Base-by-base conservation (phyloP, 2,797 vertebrate genomes). In the Mallotus villosus region DNA sequence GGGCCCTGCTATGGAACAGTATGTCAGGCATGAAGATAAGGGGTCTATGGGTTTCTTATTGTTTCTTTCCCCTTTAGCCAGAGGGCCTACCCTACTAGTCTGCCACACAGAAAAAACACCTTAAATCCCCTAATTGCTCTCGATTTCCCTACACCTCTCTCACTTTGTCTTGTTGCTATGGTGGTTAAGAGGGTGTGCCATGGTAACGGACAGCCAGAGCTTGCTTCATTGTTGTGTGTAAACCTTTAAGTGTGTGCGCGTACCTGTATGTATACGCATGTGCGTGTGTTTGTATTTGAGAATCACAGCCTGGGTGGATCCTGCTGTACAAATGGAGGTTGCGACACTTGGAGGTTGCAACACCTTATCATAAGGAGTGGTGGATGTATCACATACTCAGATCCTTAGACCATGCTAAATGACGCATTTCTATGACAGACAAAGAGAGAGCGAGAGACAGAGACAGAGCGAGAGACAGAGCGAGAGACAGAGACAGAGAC, bases 161-260 rank as follows among this genome's bases (percentile, higher is more conserved):
- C 25, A 37, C 46, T 67, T 61, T 57, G 60, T 61, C 62, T 34
- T 64, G 82, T 80, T 75, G 76, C 71, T 76, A 81, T 61, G 21
- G 63, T 53, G 57, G 29, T 8, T 14, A 8, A 58, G 27, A 85
- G 82, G 90, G 87, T 75, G 88, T 86, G 85, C 68, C 78, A 24
- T 72, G 71, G 83, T 81, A 82, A 89, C 78, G 51, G 51, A 59
- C 68, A 32, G 67, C 57, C 78, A 85, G 80, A 85, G 82, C 81
- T 86, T 62, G 63, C 74, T 90, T 85, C 86, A 78, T 85, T 83
- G 66, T 66, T 67, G 46, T 67, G 46, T 53, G 24, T 67, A 24
- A 53, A 24, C 27, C 6, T 67, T 55, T 64, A 61, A 24, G 60
- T 70, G 59, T 70, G 58, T 58, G 58, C 68, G 62, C 74, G 71